Conservation (phyloP, 2,888 invertebrate species). For the Apodemia mormo region DNA sequence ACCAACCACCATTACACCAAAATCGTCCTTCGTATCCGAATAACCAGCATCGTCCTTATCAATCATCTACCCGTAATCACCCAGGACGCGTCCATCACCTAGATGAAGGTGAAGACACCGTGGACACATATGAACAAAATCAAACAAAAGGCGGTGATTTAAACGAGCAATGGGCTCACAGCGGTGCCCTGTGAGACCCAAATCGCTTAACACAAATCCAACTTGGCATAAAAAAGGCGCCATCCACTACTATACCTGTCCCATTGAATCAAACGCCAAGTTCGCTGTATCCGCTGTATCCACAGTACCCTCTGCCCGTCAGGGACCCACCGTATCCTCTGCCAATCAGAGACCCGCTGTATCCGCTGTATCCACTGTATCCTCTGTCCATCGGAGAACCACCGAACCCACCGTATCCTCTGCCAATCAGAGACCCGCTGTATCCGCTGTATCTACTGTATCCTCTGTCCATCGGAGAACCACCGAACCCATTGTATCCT, state of each 20-base stretch:
- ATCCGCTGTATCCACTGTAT: too few species aligned
- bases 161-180: slow-evolving; percentile 8
- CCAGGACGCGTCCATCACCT: not conserved
- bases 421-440: too few species aligned
- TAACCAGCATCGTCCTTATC: not conserved
- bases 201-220: not conserved
- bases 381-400: too few species aligned
- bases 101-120: not conserved
- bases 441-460: too few species aligned
- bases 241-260: not conserved
- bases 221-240: not conserved
- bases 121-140: not conserved
- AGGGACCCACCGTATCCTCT: too few species aligned
- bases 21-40: not conserved
- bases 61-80: not conserved
- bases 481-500: too few species aligned
- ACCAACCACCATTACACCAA: not conserved
- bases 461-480: too few species aligned
- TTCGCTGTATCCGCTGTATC: not conserved
- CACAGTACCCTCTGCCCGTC: too few species aligned
- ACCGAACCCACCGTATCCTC: too few species aligned
- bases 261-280: not conserved
- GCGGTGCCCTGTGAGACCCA: slow-evolving; percentile 12
- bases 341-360: too few species aligned
- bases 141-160: not conserved